Percentiles rank a stretch among this genome's conserved stretches.
These are phyloP conservation scores for Pheosia tremula DNA, from an alignment of 2,888 invertebrate genomes.

Conservation along the genomic window DNA sequence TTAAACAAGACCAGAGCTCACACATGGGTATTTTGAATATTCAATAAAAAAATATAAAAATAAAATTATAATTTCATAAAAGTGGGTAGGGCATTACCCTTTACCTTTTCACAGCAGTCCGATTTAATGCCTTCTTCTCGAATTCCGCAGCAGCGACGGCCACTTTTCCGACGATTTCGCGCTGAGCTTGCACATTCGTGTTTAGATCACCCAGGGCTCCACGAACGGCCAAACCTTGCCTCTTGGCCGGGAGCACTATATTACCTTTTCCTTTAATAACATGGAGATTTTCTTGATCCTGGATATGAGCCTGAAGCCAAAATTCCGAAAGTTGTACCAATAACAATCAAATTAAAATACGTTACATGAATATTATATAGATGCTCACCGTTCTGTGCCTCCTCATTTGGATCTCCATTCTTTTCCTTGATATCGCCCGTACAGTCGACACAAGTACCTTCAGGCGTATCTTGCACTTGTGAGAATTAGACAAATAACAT, in stretches of 20 bases:
- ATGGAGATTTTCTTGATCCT: conserved; percentile 73
- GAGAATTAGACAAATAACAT: conserved; percentile 17
- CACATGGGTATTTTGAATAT: too few relatives aligned
- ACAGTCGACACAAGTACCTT: conserved; percentile 8
- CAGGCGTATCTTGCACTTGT: conserved; percentile 16
- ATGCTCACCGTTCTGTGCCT: conserved; percentile 64
- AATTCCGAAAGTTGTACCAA: conserved; percentile 10
- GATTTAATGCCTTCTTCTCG: conserved; percentile 67
- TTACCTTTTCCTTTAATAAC: conserved; percentile 60
- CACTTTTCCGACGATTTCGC: conserved; percentile 64
- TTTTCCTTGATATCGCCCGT: conserved; percentile 8
- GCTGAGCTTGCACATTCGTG: conserved; percentile 66
- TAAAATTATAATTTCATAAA: neutral
- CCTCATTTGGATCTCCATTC: conserved; percentile 66
- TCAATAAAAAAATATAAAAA: neutral
- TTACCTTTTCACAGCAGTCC: conserved; percentile 58
- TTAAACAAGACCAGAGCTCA: too few relatives aligned
- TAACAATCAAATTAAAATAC: conserved; percentile 10
- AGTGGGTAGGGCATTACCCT: conserved; percentile 11
- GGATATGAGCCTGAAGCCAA: conserved; percentile 53
- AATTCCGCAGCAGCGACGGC: conserved; percentile 63
- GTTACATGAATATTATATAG: conserved; percentile 1
- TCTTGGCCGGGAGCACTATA: conserved; percentile 54
- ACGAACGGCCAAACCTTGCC: conserved; percentile 60
- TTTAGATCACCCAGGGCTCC: conserved; percentile 76